A percentile compares a stretch with the other conserved stretches of the same genome.
These are phyloP conservation scores for Synanceia verrucosa DNA, from an alignment of 2,797 vertebrate genomes.

Conservation along the genomic window DNA sequence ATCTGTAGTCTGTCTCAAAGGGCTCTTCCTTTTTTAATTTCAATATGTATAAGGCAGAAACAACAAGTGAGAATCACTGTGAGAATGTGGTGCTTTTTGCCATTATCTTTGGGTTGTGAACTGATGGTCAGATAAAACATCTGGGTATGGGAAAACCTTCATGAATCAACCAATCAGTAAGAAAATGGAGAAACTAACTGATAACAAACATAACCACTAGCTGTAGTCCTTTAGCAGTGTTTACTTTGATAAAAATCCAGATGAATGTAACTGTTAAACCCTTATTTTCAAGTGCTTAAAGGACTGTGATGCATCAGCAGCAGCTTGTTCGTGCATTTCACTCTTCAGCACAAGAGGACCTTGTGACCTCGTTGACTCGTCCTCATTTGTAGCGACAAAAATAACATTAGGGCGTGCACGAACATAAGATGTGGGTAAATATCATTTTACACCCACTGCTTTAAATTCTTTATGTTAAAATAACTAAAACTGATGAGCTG, in stretches of 20 bases:
- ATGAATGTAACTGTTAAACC: neutral
- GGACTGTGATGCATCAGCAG: slow-evolving; percentile 4
- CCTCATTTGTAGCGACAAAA: neutral
- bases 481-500: neutral
- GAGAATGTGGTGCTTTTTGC: neutral
- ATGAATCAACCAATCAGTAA: neutral
- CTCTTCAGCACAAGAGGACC: slow-evolving; percentile 27
- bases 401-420: neutral
- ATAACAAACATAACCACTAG: neutral
- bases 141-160: neutral
- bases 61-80: neutral
- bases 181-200: neutral
- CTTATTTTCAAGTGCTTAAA: neutral
- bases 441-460: neutral
- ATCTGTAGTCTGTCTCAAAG: neutral
- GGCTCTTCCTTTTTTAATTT: neutral
- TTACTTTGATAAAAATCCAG: neutral
- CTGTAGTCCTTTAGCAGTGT: too few relatives aligned
- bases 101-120: neutral
- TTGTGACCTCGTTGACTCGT: slow-evolving; percentile 5
- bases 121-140: neutral
- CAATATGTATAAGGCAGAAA: neutral
- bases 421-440: neutral
- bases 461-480: neutral
- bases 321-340: slow-evolving; percentile 21